Conservation (phyloP, 2,797 vertebrate species). For the Telmatherina bonti region DNA sequence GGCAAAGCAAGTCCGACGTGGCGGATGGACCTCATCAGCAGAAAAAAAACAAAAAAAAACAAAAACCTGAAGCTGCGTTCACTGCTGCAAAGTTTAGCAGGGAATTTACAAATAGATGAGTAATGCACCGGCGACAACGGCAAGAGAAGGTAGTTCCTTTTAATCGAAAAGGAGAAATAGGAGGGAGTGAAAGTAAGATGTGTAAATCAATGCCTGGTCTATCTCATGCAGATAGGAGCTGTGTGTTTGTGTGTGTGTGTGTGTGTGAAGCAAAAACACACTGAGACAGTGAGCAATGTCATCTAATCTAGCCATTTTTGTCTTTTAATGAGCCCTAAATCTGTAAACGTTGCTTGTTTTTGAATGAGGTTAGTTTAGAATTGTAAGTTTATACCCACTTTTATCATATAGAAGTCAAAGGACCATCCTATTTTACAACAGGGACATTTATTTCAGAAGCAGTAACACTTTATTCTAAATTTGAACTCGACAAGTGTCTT, state of each 20-base stretch:
- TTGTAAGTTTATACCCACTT: neutral
- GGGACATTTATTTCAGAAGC: neutral
- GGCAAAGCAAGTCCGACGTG: constrained; percentile 70
- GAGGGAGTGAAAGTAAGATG: constrained; percentile 55
- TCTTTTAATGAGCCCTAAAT: constrained; percentile 16
- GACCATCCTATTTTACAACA: neutral
- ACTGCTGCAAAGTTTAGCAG: constrained; percentile 70
- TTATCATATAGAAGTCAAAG: neutral
- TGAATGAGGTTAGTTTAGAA: neutral
- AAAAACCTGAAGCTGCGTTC: constrained; percentile 44
- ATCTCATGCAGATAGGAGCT: constrained; percentile 46
- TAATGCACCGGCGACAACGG: constrained; percentile 28
- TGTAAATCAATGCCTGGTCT: constrained; percentile 65
- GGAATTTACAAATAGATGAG: constrained; percentile 68
- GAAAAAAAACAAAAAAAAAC: too few species aligned
- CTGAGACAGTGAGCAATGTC: neutral
- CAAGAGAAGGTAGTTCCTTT: constrained; percentile 44
- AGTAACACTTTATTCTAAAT: neutral
- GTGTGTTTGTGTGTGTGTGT: constrained; percentile 33
- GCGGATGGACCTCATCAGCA: constrained; percentile 73
- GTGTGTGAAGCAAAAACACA: constrained; percentile 7
- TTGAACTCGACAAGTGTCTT: neutral
- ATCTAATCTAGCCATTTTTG: constrained; percentile 13
- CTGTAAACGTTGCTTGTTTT: neutral
- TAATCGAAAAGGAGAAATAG: constrained; percentile 30